Base-by-base conservation (phyloP, 2,888 invertebrate species). In the Bhutanitis thaidina region DNA sequence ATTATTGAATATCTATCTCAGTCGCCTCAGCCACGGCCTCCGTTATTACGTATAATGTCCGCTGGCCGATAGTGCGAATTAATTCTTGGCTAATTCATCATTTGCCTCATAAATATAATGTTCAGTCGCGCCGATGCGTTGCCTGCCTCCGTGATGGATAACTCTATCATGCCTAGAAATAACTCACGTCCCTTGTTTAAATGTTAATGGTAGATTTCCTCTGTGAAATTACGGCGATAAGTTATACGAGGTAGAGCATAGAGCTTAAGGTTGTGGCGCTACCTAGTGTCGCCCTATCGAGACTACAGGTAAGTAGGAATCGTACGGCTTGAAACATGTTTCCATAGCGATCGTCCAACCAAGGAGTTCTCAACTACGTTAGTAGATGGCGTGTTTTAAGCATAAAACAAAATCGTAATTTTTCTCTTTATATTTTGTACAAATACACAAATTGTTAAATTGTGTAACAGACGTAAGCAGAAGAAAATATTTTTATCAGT, bases 1-100 rank as follows among this genome's bases (percentile, higher is more conserved):
- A 45, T 45, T 45, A 45, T 45, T 45, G 29, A 45, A 29, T 37
- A 37, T 45, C 29, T 15, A 45, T 14, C 15, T 15, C 27, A 27
- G 29, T 34, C 12, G 1, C 5, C 12, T 12, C n/a, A n/a, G n/a
- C n/a, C n/a, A n/a, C n/a, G n/a, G 12, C 34, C 34, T 12, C 34
- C 10, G 34, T 34, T 34, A 34, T 34, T 34, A 34, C 45, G 15
- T n/a, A 16, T 14, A 38, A n/a, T 36, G 36, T 9, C 37, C 27
- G 15, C n/a, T n/a, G 37, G 16, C 16, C 5, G 25, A 29, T 16
- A 34, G 37, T 16, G 37, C 29, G 38, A 38, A 37, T 45, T 45
- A 29, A 37, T 15, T 29, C 25, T 10, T 13, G 16, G 29, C 45
- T 45, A 45, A 45, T 37, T 29, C 29, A 30, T 45, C 45, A 29